Conservation (phyloP, 1,140 invertebrate species). For the Globodera rostochiensis region DNA sequence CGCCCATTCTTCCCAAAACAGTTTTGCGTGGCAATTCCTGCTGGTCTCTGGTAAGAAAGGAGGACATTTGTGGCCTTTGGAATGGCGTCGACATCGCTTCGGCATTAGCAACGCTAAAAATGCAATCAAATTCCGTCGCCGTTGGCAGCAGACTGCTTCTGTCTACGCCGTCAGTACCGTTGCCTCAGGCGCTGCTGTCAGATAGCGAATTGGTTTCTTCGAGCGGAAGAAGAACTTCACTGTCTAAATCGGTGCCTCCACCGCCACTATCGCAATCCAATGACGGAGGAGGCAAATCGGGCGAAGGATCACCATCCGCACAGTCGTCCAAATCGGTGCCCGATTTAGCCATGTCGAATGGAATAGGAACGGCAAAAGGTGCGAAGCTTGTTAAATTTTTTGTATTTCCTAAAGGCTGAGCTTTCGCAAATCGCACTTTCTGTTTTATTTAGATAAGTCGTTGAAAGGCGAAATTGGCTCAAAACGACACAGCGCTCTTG, state of each 20-base stretch:
- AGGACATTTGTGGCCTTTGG: too few relatives aligned
- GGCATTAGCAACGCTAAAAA: too few relatives aligned
- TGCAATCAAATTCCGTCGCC: too few relatives aligned
- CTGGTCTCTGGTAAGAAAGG: too few relatives aligned
- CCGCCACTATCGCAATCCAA: neutral
- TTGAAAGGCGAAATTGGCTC: neutral
- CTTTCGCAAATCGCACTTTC: too few relatives aligned
- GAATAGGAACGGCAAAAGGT: too few relatives aligned
- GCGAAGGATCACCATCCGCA: neutral
- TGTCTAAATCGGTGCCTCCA: neutral
- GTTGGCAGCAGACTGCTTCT: neutral
- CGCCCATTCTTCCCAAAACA: too few relatives aligned
- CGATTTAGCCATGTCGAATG: neutral
- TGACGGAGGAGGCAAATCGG: neutral
- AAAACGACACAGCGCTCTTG: neutral
- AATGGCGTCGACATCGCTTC: too few relatives aligned
- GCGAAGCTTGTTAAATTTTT: too few relatives aligned
- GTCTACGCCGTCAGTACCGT: neutral
- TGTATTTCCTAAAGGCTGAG: too few relatives aligned
- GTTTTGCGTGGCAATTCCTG: too few relatives aligned
- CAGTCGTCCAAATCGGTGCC: neutral
- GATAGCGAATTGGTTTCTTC: neutral
- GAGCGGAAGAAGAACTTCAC: neutral
- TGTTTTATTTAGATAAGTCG: neutral
- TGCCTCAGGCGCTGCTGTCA: too few relatives aligned